phyloP scores from a whole-genome alignment of 1,140 invertebrate species.

The Drosophila saltans region DNA sequence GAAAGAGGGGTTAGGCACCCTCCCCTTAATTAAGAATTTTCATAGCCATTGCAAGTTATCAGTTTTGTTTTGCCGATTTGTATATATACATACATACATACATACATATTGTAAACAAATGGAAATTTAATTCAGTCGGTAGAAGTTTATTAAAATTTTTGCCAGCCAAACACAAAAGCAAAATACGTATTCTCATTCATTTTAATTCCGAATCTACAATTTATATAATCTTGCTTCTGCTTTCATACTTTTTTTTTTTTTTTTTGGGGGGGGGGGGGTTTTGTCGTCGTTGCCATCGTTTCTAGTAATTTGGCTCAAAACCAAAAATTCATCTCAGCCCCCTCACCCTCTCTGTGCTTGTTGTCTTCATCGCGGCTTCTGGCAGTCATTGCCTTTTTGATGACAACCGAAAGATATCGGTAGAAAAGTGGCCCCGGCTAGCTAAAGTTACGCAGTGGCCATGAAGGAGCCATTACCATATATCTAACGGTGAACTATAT shows the following conservation, averaged over 20 bases:
- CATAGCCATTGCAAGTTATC: not conserved
- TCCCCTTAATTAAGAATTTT: slow-evolving; percentile 27
- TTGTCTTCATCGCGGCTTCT: slow-evolving; percentile 28
- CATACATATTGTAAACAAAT: slow-evolving; percentile 31
- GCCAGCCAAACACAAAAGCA: slow-evolving; percentile 46
- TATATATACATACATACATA: slow-evolving; percentile 8
- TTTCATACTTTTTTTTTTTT: not conserved
- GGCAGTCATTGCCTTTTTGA: slow-evolving; percentile 69
- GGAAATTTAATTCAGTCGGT: slow-evolving; percentile 29
- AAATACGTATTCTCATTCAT: slow-evolving; percentile 56
- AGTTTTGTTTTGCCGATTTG: not conserved
- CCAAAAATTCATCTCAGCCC: slow-evolving; percentile 50
- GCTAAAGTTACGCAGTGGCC: slow-evolving; percentile 53
- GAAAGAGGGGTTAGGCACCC: not conserved
- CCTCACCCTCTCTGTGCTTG: not conserved
- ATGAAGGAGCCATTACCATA: slow-evolving; percentile 65
- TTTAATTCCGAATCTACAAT: slow-evolving; percentile 61
- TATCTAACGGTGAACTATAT: slow-evolving; percentile 66
- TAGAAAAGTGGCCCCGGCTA: slow-evolving; percentile 52
- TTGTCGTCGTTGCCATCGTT: slow-evolving; percentile 23
- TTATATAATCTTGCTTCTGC: slow-evolving; percentile 1
- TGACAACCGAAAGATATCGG: slow-evolving; percentile 71
- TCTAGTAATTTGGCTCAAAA: slow-evolving; percentile 68
- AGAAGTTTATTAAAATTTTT: slow-evolving; percentile 67
- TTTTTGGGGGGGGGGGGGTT: not conserved